Percentiles rank a stretch among this genome's conserved stretches.
Conservation (phyloP, 2,113 vertebrate species). For the Lepidothrix coronata region DNA sequence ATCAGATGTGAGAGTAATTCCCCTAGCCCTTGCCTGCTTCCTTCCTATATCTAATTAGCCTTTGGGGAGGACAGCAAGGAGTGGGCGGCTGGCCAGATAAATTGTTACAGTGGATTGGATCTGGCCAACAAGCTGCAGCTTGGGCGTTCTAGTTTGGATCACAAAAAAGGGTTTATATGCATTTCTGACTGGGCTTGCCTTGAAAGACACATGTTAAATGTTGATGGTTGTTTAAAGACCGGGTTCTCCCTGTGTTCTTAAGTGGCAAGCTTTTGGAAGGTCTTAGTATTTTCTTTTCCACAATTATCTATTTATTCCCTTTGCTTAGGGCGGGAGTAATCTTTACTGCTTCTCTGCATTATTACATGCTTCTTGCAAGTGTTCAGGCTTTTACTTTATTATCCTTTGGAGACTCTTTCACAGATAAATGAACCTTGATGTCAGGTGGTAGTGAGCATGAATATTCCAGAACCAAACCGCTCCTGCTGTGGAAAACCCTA, state of each 20-base stretch:
- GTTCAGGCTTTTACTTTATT: constrained; percentile 42
- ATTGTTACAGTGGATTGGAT: neutral
- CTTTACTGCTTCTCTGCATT: neutral
- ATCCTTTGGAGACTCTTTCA: constrained; percentile 40
- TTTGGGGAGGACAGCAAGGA: neutral
- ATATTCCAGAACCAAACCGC: constrained; percentile 33
- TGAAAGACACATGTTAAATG: rapidly evolving
- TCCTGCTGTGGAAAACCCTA: neutral
- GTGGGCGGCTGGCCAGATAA: neutral
- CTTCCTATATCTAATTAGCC: neutral
- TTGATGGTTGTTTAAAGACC: neutral
- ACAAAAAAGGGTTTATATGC: neutral
- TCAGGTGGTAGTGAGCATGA: constrained; percentile 34
- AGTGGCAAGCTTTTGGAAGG: neutral
- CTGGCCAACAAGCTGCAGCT: neutral
- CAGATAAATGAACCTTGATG: constrained; percentile 48
- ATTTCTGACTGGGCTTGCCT: neutral
- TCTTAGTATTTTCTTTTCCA: neutral
- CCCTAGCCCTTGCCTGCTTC: neutral
- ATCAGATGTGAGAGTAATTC: neutral
- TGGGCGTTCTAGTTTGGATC: neutral
- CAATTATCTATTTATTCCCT: neutral
- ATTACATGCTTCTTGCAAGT: constrained; percentile 18
- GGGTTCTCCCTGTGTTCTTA: neutral
- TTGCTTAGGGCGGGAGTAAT: neutral